Conservation (phyloP, 2,113 vertebrate species). For the Ptyas mucosa region DNA sequence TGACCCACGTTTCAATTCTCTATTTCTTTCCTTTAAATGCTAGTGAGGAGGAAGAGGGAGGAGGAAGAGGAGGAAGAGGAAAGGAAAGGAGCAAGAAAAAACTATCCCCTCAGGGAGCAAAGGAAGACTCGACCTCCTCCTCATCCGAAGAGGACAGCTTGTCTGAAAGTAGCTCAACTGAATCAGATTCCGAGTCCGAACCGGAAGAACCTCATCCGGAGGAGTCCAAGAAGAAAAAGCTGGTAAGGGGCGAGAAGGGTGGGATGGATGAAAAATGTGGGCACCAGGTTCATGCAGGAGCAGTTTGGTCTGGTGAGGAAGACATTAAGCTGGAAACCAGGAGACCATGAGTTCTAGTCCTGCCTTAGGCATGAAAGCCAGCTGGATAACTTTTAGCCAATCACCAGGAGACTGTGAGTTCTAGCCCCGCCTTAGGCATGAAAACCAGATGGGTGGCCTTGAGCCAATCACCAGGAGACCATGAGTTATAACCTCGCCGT, state of each 20-base stretch:
- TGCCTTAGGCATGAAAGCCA: too few relatives aligned
- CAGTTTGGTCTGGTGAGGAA: not conserved
- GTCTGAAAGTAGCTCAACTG: slow-evolving; percentile 85
- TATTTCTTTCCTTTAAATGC: not conserved
- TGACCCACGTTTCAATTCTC: not conserved
- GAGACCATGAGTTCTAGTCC: too few relatives aligned
- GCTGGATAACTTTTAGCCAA: too few relatives aligned
- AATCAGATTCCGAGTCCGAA: slow-evolving; percentile 76
- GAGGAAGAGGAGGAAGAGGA: slow-evolving; percentile 56
- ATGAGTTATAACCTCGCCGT: not conserved
- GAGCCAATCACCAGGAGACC: not conserved
- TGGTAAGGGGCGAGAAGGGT: slow-evolving; percentile 55
- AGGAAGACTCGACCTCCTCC: slow-evolving; percentile 71
- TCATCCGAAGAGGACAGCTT: slow-evolving; percentile 81
- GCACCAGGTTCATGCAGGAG: not conserved
- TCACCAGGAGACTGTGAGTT: not conserved
- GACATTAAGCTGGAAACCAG: not conserved
- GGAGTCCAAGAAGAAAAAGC: slow-evolving; percentile 74
- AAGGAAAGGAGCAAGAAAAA: slow-evolving; percentile 68
- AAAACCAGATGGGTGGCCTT: fast-evolving
- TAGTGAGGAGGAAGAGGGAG: slow-evolving; percentile 82
- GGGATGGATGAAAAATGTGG: not conserved
- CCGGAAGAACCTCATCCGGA: slow-evolving; percentile 66
- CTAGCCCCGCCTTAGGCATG: not conserved
- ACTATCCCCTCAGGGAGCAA: slow-evolving; percentile 49